A percentile compares a stretch with the other conserved stretches of the same genome.
Conservation (phyloP, 2,888 invertebrate genomes). For the Acanthacorydalis orientalis region DNA sequence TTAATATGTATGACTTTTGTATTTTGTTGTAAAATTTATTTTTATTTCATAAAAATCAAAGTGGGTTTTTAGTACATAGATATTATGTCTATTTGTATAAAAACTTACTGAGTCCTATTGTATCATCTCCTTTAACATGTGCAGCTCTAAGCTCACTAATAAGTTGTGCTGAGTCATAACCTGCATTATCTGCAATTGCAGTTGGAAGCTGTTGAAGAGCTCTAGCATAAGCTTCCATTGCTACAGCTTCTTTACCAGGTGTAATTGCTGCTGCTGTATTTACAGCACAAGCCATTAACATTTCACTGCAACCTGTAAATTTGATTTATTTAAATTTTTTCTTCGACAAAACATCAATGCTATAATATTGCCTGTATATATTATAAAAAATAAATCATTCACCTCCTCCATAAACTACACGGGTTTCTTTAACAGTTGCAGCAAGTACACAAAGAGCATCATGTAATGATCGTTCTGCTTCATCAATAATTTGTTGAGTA, state of each 20-base stretch:
- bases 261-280: constrained; percentile 67
- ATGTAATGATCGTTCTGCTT: constrained; percentile 95
- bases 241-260: constrained; percentile 92
- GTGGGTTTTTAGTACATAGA: too few species aligned
- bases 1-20: too few species aligned
- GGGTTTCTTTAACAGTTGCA: constrained; percentile 86
- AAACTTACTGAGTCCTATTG: constrained; percentile 57
- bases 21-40: too few species aligned
- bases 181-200: constrained; percentile 96
- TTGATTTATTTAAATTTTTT: not conserved
- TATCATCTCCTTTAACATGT: constrained; percentile 65
- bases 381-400: constrained; percentile 11
- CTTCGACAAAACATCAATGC: not conserved
- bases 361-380: not conserved
- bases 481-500: constrained; percentile 95
- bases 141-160: constrained; percentile 81
- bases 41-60: too few species aligned
- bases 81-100: not conserved
- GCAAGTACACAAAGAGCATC: constrained; percentile 95
- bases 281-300: constrained; percentile 93
- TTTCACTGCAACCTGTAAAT: constrained; percentile 66
- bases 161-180: constrained; percentile 92
- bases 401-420: constrained; percentile 85
- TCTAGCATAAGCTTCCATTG: constrained; percentile 86
- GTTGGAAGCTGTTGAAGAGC: constrained; percentile 84